Conservation (phyloP, 37 sponge, comb jelly and placozoan species). For the Hormiphora californensis region DNA sequence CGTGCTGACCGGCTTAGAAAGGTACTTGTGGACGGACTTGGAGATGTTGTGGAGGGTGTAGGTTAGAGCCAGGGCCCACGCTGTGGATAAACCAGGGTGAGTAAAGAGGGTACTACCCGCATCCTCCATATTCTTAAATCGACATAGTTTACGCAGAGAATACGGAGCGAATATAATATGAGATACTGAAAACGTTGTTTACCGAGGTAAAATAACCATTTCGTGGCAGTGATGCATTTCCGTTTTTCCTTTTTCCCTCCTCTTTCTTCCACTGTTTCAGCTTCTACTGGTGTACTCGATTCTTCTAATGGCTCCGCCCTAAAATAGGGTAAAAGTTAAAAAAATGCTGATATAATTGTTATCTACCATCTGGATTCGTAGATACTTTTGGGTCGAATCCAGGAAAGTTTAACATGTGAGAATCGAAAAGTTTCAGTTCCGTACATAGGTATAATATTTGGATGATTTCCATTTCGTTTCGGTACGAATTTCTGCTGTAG, state of each 20-base stretch:
- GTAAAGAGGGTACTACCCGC: background rate
- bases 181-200: background rate
- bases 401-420: no score
- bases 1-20: constrained; percentile 12
- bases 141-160: background rate
- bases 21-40: background rate
- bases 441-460: no score
- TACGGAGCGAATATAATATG: background rate
- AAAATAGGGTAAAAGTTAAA: no score
- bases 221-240: background rate
- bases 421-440: no score
- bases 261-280: background rate
- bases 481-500: background rate
- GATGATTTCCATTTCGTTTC: no score
- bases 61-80: background rate
- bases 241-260: background rate
- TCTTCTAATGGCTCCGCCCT: no score
- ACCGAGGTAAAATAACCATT: constrained; percentile 11
- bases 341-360: no score
- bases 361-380: no score
- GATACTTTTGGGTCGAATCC: no score
- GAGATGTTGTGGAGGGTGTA: constrained; percentile 18
- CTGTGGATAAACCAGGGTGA: background rate
- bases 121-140: background rate
- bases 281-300: background rate